Base-by-base conservation (phyloP, 35 echinoderm and acorn worm genomes). In the Heliocidaris erythrogramma region DNA sequence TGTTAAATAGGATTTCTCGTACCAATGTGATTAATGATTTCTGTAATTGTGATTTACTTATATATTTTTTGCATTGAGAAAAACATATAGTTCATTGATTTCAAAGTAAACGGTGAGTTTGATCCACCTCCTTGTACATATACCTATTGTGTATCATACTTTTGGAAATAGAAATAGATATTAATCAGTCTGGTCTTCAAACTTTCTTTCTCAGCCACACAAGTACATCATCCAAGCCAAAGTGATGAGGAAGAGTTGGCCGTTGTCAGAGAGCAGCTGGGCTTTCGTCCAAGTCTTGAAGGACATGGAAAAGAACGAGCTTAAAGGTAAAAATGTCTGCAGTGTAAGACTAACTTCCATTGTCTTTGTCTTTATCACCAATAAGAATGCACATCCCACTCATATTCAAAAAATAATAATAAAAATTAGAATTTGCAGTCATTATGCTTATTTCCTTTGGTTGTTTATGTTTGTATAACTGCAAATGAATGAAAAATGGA, bases 211-310 rank as follows among this genome's bases (percentile, higher is more conserved):
- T 18, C 87, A 99, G 98, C 98, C 98, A 53, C 98, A 99, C 88
- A 99, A 99, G 95, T 99, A 99, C 93, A 96, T 99, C 30, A 96
- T 99, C 92, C 98, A 99, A 85, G 98, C 98, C 32, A 99, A 97
- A 53, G 98, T 99, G 14, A 88, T 99, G 52, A 92, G 97, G 24
- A 99, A 99, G 95, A 99, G 98, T 48, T 99, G 98, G 98, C 98
- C 98, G 0, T 42, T 99, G 85, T 99, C 98, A 9, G 98, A 99
- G 93, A 97, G 98, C 87, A 99, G 98, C 97, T 99, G 98, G 98
- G 98, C 98, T 2, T 99, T 99, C 91, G 97, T 99, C 14, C 98
- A 99, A 90, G 98, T 99, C 13, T 88, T 99, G 31, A 99, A 95
- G 88, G 98, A 99, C 13, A 94, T 99, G 35, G 98, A 99, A 47